Evolutionary conservation across 2,888 invertebrate species (phyloP).

Genomic region (Caenorhabditis sp.): DNA sequence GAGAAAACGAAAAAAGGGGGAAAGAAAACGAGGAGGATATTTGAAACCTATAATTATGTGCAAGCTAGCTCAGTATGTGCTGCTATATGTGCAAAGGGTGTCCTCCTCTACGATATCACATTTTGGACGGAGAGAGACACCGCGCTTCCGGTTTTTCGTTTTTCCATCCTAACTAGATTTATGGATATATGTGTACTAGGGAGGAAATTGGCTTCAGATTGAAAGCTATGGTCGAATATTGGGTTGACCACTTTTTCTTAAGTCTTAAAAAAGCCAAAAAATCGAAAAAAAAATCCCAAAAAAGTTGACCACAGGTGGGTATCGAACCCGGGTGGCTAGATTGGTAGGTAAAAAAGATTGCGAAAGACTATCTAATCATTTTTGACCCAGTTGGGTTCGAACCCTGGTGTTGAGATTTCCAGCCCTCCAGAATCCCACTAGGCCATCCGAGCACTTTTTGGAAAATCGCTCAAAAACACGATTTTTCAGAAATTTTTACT

Average conservation of each 20-base stretch:
- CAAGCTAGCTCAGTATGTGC: background rate
- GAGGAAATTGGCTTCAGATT: too few species aligned
- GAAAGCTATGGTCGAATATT: too few species aligned
- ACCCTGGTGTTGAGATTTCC: background rate
- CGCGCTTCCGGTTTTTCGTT: background rate
- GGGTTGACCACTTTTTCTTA: too few species aligned
- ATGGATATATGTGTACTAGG: too few species aligned
- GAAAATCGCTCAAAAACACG: background rate
- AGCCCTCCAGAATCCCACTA: background rate
- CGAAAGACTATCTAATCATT: background rate
- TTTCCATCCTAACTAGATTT: background rate
- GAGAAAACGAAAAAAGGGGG: background rate
- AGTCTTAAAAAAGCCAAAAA: too few species aligned
- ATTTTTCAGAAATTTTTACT: background rate
- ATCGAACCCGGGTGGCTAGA: too few species aligned
- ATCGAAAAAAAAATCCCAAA: too few species aligned
- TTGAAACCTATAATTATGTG: conserved; percentile 34
- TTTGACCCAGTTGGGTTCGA: background rate
- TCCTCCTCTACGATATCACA: conserved; percentile 6
- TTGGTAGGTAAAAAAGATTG: background rate
- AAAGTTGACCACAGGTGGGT: too few species aligned
- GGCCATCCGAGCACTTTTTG: background rate
- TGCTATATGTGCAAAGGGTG: background rate
- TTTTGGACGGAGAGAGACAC: background rate
- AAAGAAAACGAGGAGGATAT: conserved; percentile 7